Evolutionary conservation across 1,140 invertebrate species (phyloP), one percentile per base, ranked within the genome.

Genomic region (Aphaenogaster rudis): DNA sequence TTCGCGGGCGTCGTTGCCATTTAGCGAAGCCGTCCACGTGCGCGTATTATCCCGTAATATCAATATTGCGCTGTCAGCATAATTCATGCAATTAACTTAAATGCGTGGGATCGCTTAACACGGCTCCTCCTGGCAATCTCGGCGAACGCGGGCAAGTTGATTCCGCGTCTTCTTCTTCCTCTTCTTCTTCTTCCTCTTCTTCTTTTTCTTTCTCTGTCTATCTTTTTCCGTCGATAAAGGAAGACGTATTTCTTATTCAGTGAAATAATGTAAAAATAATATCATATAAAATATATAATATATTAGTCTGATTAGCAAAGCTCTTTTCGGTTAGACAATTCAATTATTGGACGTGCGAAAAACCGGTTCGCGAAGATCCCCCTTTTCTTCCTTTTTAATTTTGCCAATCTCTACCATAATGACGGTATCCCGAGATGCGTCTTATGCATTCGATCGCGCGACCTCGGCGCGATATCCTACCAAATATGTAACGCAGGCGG

Each of bases 401-500:
- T 17, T 52, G 54, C 57, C 39, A 45, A 57, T 0, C 0, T 54
- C 17, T 21, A 17, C 4, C 36, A 21, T 42, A 39, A 52, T 17
- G 33, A 50, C n/a, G 28, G 9, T 15, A 6, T 52, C n/a, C 4
- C 57, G 80, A 74, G 54, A 59, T 52, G 74, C 39, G 21, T 86
- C 77, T 63, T 88, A 17, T 50, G 39, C 77, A 17, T 59, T 74
- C 36, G 85, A 78, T 71, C 54, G 80, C 28, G 33, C 39, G 89
- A 80, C 69, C 88, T 90, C 89, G 88, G 6, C 48, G 54, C 48
- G 79, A 80, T 81, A 78, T 86, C 77, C 61, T 88, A 90, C 89
- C 89, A 90, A 90, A 90, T 90, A 90, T 89, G 85, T 89, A 87
- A 89, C 50, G 79, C 45, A 72, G 66, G 39, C 59, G n/a, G 48